Conservation (phyloP, 2,888 invertebrate genomes). For the Bembecia ichneumoniformis region DNA sequence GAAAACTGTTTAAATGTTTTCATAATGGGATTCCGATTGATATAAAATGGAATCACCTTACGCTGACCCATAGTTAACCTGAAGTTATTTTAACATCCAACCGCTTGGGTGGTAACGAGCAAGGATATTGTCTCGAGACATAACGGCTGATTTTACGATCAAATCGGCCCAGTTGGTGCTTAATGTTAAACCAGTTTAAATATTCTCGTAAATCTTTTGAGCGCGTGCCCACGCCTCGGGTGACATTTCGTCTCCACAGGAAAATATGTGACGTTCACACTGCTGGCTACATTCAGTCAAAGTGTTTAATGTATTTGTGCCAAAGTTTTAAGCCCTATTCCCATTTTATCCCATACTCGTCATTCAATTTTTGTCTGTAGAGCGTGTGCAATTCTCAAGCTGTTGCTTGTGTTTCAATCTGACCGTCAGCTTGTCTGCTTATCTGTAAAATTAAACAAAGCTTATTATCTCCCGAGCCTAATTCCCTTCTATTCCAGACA, state of each 20-base stretch:
- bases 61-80: constrained; percentile 51
- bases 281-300: too few species aligned
- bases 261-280: too few species aligned
- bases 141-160: constrained; percentile 64
- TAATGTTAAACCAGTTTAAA: constrained; percentile 68
- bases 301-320: too few species aligned
- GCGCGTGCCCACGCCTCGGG: constrained; percentile 54
- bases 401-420: too few species aligned
- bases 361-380: too few species aligned
- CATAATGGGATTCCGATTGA: constrained; percentile 12
- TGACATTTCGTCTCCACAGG: constrained; percentile 24
- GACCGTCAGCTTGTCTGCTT: too few species aligned
- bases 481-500: too few species aligned
- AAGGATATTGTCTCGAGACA: constrained; percentile 58
- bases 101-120: constrained; percentile 57
- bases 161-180: constrained; percentile 60
- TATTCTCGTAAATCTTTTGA: constrained; percentile 63
- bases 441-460: too few species aligned
- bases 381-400: too few species aligned
- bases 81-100: constrained; percentile 49
- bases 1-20: constrained; percentile 2
- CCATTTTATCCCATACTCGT: too few species aligned
- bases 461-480: too few species aligned
- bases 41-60: constrained; percentile 17
- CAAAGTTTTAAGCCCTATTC: too few species aligned